Evolutionary conservation across 30 jellyfish, hydroid and myxozoan species (phyloP), one percentile per base, ranked within the genome.

Genomic region (Turritopsis rubra): DNA sequence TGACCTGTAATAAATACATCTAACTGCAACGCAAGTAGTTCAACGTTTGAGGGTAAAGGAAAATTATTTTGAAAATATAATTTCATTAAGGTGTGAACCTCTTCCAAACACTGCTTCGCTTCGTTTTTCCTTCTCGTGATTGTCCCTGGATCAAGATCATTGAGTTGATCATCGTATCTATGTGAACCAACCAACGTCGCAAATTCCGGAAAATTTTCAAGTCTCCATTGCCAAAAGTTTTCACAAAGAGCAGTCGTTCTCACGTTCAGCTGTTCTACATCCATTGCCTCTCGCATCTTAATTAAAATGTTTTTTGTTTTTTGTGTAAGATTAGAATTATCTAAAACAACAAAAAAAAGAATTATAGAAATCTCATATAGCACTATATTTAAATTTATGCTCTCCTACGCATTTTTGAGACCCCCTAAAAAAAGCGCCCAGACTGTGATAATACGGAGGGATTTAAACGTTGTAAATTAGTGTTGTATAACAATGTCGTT

Each of bases 161-260:
- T 26, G 0, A 74, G 65, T 29, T 21, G 52, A 29, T 74, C 65
- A 3, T 74, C 82, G 0, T 7, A 29, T 23, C 23, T 74, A 29
- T 74, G 82, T 72, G 13, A 74, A 9, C 82, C 82, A 29, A 29
- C 82, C 26, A 74, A 16, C 52, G 82, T 74, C 54, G 82, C 82
- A 29, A 74, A 74, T 3, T 74, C 82, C 60, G 82, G 82, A 74
- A 74, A 23, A 29, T 23, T 29, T 21, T 21, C 53, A 16, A 74
- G 24, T 23, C 82, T 26, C 82, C 82, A 74, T 23, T 22, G 24
- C 82, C 82, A 74, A 74, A 23, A 74, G 24, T 1, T 74, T 22
- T 74, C 82, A 74, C 77, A 68, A 9, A 68, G 60, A 41, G 13
- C 60, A 41, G 13, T 41, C 60, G 60, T 41, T 41, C 60, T 41